A percentile compares a stretch with the other conserved stretches of the same genome.
phyloP scores from a whole-genome alignment of 2,113 vertebrate genomes.

The Excalfactoria chinensis region DNA sequence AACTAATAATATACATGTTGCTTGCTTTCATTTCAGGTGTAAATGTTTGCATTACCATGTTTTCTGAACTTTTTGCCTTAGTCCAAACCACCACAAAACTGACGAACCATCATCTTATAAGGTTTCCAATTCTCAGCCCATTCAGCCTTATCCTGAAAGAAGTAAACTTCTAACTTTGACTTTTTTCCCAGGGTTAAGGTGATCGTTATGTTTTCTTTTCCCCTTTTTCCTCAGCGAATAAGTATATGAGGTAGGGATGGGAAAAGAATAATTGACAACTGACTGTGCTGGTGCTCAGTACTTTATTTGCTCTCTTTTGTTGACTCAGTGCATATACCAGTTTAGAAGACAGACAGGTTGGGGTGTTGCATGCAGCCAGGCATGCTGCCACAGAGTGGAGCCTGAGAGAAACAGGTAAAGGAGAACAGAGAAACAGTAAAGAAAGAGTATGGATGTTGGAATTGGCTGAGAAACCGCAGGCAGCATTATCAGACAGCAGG shows the following conservation, averaged over 20 bases:
- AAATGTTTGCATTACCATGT: neutral
- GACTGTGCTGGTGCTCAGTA: neutral
- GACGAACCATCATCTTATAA: neutral
- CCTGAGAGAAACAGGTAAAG: neutral
- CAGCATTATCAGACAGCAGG: neutral
- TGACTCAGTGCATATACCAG: neutral
- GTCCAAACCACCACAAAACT: neutral
- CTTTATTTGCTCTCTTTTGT: neutral
- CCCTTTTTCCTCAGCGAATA: neutral
- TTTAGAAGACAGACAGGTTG: neutral
- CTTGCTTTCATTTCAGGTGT: neutral
- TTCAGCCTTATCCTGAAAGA: neutral
- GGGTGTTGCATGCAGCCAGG: neutral
- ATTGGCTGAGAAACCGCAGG: neutral
- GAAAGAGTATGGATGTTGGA: neutral
- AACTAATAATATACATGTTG: neutral
- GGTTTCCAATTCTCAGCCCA: neutral
- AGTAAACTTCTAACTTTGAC: neutral
- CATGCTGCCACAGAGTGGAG: neutral
- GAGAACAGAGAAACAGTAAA: neutral
- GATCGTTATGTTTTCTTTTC: fast-evolving
- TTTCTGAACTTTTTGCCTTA: neutral
- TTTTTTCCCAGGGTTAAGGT: neutral
- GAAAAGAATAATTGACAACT: neutral
- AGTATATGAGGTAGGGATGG: neutral